A percentile compares a stretch with the other conserved stretches of the same genome.
Evolutionary conservation across 2,888 invertebrate species (phyloP).

Genomic region (Hylaea fasciaria): DNA sequence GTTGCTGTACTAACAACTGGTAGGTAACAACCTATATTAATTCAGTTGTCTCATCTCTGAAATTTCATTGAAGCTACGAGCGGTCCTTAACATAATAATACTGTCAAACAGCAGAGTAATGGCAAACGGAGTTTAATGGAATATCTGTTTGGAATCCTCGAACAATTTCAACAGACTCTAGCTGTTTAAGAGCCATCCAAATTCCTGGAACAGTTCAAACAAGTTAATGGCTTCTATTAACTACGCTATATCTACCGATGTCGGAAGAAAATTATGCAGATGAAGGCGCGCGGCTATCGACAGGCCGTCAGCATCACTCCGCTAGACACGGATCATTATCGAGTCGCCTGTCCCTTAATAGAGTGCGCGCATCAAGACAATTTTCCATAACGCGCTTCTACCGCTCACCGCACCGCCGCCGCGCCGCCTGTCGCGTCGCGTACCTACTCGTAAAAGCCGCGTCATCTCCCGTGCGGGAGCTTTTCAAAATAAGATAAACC

Average conservation of each 20-base stretch:
- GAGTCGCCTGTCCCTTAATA: constrained; percentile 46
- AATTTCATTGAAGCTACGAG: not conserved
- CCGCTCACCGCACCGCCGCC: constrained; percentile 11
- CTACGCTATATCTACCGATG: constrained; percentile 16
- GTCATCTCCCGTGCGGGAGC: constrained; percentile 57
- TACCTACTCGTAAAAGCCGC: constrained; percentile 53
- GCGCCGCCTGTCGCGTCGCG: constrained; percentile 38
- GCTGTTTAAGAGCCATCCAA: not conserved
- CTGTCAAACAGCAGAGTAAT: constrained; percentile 5
- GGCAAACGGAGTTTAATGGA: constrained; percentile 4
- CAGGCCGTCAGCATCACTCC: constrained; percentile 40
- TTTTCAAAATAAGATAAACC: constrained; percentile 69
- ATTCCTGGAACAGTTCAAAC: constrained; percentile 6
- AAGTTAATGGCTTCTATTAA: constrained; percentile 13
- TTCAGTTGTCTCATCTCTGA: not conserved
- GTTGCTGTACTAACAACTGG: not conserved
- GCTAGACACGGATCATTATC: constrained; percentile 46
- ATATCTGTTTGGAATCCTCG: constrained; percentile 12
- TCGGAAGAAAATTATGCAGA: constrained; percentile 28
- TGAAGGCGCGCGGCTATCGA: constrained; percentile 37
- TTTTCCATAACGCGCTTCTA: constrained; percentile 53
- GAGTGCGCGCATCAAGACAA: constrained; percentile 50
- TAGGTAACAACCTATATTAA: no score
- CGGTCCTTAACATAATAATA: constrained; percentile 4
- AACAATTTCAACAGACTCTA: constrained; percentile 16